Percentiles rank a stretch among this genome's conserved stretches.
These are phyloP conservation scores for Pangasius krempfi DNA, from an alignment of 2,797 vertebrate species.

Conservation along the genomic window DNA sequence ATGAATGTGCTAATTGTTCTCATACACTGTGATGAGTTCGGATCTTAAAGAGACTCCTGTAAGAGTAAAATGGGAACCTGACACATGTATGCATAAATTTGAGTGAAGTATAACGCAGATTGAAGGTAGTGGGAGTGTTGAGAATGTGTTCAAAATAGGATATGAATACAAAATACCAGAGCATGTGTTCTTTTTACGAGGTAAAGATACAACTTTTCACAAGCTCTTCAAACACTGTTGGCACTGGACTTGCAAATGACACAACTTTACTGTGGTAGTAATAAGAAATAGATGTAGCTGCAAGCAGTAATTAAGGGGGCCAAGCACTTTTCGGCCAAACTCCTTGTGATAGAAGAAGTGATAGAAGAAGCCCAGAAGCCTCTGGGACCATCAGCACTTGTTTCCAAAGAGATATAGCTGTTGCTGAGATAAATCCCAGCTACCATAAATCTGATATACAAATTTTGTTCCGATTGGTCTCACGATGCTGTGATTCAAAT, in stretches of 20 bases:
- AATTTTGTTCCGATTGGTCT: background rate
- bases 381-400: background rate
- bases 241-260: background rate
- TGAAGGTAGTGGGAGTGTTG: background rate
- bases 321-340: background rate
- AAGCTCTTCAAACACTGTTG: background rate
- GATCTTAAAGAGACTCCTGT: background rate
- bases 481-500: background rate
- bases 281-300: constrained; percentile 14
- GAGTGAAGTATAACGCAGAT: background rate
- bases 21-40: background rate
- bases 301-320: background rate
- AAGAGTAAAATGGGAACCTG: background rate
- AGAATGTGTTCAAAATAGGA: background rate
- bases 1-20: background rate
- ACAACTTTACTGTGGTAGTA: background rate
- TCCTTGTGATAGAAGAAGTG: background rate
- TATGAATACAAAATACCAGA: no score
- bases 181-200: background rate
- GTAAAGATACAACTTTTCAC: background rate
- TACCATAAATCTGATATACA: background rate
- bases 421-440: no score
- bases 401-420: background rate
- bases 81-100: background rate
- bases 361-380: background rate